Base-by-base conservation (phyloP, 2,113 vertebrate genomes). In the Xenus cinereus region DNA sequence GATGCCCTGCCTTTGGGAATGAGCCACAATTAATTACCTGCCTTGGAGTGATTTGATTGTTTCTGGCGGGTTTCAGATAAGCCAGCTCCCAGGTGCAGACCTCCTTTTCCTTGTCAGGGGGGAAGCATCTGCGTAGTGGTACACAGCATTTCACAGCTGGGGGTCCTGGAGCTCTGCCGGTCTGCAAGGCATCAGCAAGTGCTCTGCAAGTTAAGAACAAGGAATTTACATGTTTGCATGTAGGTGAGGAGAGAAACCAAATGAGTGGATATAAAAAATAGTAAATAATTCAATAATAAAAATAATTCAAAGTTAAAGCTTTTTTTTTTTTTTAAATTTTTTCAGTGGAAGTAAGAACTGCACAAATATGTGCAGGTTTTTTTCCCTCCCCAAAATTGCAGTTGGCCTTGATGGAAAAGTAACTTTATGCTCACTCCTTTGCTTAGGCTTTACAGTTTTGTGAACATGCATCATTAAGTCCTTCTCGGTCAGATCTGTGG, bases 351-450 rank as follows among this genome's bases (percentile, higher is more conserved):
- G 10, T 39, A 26, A 75, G 10, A 90, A 60, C 18, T n/a, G 18
- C 18, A 39, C 32, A 63, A 43, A 63, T 51, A 64, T 1, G 12
- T 66, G 1, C 7, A 8, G 28, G 15, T 17, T 46, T 12, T 5
- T 1, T 1, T 5, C 3, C 7, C 2, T 5, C 2, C 7, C 2
- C 3, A 17, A 54, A 43, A 13, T 15, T 5, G 5, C 41, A 72
- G 14, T 82, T 83, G 26, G 12, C 22, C 22, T 53, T 57, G 27
- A 41, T 72, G 23, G 39, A 83, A 89, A 79, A 76, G 76, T 13
- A 30, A 35, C 18, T 1, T 2, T 8, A 27, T 56, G 23, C 54
- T 81, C 26, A 35, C 20, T 81, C 7, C n/a, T 73, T 84, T 66
- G 7, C 26, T 76, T 51, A 48, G 45, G 8, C 33, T 72, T 94